Evolutionary conservation across 2,888 invertebrate genomes (phyloP), one percentile per base, ranked within the genome.

Genomic region (Eilema depressum): DNA sequence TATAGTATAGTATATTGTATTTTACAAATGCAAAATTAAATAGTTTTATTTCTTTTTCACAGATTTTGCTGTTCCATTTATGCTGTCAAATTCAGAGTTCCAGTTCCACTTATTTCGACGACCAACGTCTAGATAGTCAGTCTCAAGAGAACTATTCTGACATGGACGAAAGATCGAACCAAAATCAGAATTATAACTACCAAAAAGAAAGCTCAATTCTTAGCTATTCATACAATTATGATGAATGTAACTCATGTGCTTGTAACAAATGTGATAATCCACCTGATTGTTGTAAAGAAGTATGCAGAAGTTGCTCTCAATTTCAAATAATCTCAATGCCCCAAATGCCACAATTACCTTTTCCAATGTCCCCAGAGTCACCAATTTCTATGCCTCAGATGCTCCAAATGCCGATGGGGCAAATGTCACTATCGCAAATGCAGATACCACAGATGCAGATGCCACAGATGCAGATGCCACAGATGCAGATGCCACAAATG

Each of bases 231-330:
- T 14, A 41, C 23, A 20, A 41, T 23, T 56, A 69, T 41, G 37
- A 61, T 17, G 88, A 88, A 57, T 87, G 85, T 28, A 74, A 75
- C 5, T 75, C 75, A 23, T 77, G 83, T 33, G 67, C 79, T 17
- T 91, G 91, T 65, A 76, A 70, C 8, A 76, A 80, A 62, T 91
- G 90, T 60, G 78, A 74, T 2, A 60, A 68, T 0, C 83, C 83
- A 0, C 81, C 82, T 10, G 73, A 82, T 1, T 90, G 90, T 71
- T 91, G 91, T 69, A 74, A 69, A 53, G 65, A 74, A 28, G 67
- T 77, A 8, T 89, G 88, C 69, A 71, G 65, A 5, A 77, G 69
- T 25, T 88, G 87, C 62, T 56, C 61, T 47, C 56, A 37, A 23
- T 28, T 68, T 47, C 64, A 68, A 37, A 56, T 61, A 59, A 26